Evolutionary conservation across 1,140 invertebrate species (phyloP), one percentile per base, ranked within the genome.

Genomic region (Bombus impatiens): DNA sequence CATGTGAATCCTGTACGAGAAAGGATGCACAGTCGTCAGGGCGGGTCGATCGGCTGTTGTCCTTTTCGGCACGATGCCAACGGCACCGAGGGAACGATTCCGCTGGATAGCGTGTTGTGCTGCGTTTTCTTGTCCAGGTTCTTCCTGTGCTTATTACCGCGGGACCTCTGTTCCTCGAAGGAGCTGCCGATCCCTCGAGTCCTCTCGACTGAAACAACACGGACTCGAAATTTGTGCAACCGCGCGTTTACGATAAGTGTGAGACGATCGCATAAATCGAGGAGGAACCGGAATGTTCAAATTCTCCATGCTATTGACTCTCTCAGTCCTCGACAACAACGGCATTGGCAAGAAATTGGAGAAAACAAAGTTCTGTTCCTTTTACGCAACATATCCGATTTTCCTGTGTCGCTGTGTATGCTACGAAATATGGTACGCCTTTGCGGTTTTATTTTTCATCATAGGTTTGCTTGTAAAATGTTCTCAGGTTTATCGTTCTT

Each of bases 221-320:
- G 42, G 62, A 47, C 87, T 75, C 82, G 76, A 53, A 57, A 8
- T n/a, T 42, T 37, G 76, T 70, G 42, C 53, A 79, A 59, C 57
- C 77, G 81, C 74, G 59, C 62, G 70, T 86, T 81, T 82, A 86
- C 44, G 28, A 78, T 25, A 67, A 15, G 8, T 32, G 8, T 32
- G 42, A n/a, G 6, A 44, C 15, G 40, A 18, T 65, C 8, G 25
- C 22, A 10, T 72, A 18, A 37, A 35, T 47, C 37, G 59, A 78
- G 57, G 32, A 32, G 35, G 37, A 59, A 85, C 81, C 72, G 62
- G 47, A 86, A 62, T 78, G 82, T 88, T 88, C 87, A 82, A 62
- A 59, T 28, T 62, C 76, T 42, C 72, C 18, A 18, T 22, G 40
- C 53, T n/a, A 79, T 65, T 76, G 25, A 57, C 65, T 65, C 71